Base-by-base conservation (phyloP, 2,888 invertebrate genomes). In the Norana najaformis region DNA sequence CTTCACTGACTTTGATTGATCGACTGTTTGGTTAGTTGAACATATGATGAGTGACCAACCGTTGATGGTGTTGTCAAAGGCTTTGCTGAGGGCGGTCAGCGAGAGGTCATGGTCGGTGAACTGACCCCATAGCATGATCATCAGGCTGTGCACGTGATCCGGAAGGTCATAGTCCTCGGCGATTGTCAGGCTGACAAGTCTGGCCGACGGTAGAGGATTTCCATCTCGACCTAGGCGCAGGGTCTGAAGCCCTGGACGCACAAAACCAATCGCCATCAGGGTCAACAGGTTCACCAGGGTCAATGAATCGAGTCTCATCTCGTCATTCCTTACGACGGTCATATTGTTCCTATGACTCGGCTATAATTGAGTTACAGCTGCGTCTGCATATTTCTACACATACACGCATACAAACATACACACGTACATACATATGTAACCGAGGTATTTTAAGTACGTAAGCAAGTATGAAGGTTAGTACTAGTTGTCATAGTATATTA, bases 81-180 rank as follows among this genome's bases (percentile, higher is more conserved):
- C 89, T 36, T 91, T 92, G 69, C 85, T 90, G 37, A 92, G 90
- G n/a, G 93, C 92, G 0, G 93, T 92, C 88, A 91, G 91, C 35
- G 92, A 92, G 36, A 93, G 91, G 91, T 93, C 93, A 82, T 93
- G 93, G 89, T 92, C 93, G 20, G 92, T 69, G 89, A 93, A 92
- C 91, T 93, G 93, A 18, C 93, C 93, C 90, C 91, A 92, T 88
- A 92, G 92, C 93, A 93, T 93, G 53, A 92, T 83, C 91, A 93
- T 91, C 38, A 91, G 91, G 8, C 92, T 91, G 88, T 89, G 89
- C 18, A 90, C 89, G 18, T 88, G 90, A 41, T 91, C 90, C 0
- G 90, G 91, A n/a, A 36, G 88, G 53, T 90, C 90, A 13, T 90
- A 90, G 41, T 91, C 92, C 89, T 90, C 90, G 83, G 91, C 91